Conservation (phyloP, 2,797 vertebrate species). For the Coracias cyanogaster region DNA sequence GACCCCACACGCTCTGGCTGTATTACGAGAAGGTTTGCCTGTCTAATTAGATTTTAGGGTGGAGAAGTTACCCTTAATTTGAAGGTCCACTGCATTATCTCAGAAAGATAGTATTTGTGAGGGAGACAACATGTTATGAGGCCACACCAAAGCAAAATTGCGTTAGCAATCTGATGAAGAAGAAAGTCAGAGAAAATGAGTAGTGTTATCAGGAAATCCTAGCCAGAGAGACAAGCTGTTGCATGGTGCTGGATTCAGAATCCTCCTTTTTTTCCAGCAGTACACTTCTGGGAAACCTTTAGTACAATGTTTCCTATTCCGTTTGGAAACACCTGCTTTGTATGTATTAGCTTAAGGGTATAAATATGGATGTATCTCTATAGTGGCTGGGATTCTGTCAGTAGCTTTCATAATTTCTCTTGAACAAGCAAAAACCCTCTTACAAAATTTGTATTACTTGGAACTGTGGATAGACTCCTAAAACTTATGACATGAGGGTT, state of each 20-base stretch:
- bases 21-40: not conserved
- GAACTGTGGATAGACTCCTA: not conserved
- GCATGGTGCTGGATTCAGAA: not conserved
- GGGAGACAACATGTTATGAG: not conserved
- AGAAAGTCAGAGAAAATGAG: not conserved
- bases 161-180: not conserved
- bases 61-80: not conserved
- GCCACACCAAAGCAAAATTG: not conserved
- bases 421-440: not conserved
- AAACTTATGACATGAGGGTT: not conserved
- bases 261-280: not conserved
- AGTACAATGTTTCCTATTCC: not conserved
- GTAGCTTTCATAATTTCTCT: not conserved
- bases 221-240: not conserved
- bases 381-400: not conserved
- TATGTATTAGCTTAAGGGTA: not conserved
- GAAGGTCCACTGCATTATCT: not conserved
- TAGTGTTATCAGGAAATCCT: not conserved
- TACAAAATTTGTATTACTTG: not conserved
- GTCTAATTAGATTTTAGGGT: not conserved
- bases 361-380: not conserved
- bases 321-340: not conserved
- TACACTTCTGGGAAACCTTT: not conserved
- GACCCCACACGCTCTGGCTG: rapidly evolving
- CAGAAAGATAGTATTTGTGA: not conserved